Conservation (phyloP, 2,113 vertebrate genomes). For the Tachuris rubrigastra region DNA sequence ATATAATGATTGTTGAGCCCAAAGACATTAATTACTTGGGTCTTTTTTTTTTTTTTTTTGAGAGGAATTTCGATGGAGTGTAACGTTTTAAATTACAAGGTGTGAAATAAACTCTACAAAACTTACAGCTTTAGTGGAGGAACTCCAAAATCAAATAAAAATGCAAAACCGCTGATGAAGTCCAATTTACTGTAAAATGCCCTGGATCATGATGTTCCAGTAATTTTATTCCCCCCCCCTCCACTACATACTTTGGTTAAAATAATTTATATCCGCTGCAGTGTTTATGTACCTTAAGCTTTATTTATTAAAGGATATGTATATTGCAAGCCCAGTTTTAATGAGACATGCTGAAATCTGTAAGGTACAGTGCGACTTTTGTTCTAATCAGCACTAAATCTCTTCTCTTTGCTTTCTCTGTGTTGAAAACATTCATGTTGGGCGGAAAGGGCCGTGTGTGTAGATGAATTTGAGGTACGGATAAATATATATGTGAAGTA, state of each 20-base stretch:
- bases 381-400: slow-evolving; percentile 69
- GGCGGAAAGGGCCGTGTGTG: neutral
- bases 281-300: slow-evolving; percentile 65
- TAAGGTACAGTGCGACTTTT: slow-evolving; percentile 68
- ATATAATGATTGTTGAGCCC: slow-evolving; percentile 45
- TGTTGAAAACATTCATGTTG: slow-evolving; percentile 67
- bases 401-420: slow-evolving; percentile 65
- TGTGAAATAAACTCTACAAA: slow-evolving; percentile 67
- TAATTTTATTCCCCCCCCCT: slow-evolving; percentile 5
- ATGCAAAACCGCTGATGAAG: slow-evolving; percentile 56
- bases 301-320: slow-evolving; percentile 68
- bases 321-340: slow-evolving; percentile 67
- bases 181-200: slow-evolving; percentile 59
- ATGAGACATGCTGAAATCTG: slow-evolving; percentile 68
- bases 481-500: slow-evolving; percentile 11
- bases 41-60: neutral
- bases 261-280: slow-evolving; percentile 69
- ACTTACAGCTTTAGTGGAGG: slow-evolving; percentile 56
- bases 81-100: slow-evolving; percentile 66
- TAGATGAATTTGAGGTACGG: slow-evolving; percentile 21
- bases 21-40: slow-evolving; percentile 57
- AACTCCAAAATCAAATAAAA: slow-evolving; percentile 70
- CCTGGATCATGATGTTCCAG: slow-evolving; percentile 49
- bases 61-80: slow-evolving; percentile 62
- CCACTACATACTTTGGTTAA: slow-evolving; percentile 65